Evolutionary conservation across 2,797 vertebrate species (phyloP).

Genomic region (Mallotus villosus): DNA sequence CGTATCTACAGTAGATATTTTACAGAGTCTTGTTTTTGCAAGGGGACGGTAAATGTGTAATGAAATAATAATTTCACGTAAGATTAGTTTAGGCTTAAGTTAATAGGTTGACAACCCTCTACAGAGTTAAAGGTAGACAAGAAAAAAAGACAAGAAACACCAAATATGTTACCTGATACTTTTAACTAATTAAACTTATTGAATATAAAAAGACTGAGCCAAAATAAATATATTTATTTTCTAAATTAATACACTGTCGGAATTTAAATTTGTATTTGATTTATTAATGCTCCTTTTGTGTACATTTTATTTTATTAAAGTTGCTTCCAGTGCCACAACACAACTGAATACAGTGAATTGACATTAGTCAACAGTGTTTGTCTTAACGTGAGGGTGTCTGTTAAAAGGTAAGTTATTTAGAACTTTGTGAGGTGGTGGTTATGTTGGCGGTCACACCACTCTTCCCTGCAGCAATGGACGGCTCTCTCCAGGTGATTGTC

Average conservation of each 20-base stretch:
- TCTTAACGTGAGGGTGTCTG: background rate
- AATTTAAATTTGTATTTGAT: background rate
- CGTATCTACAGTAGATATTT: background rate
- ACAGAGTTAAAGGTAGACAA: background rate
- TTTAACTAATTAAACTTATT: background rate
- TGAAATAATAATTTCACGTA: background rate
- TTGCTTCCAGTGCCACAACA: constrained; percentile 25
- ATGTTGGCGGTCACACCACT: constrained; percentile 68
- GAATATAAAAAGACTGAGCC: constrained; percentile 15
- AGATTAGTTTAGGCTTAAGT: background rate
- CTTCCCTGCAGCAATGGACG: constrained; percentile 82
- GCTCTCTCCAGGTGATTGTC: constrained; percentile 76
- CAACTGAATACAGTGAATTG: background rate
- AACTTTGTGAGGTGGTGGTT: constrained; percentile 15
- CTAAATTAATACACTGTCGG: constrained; percentile 4
- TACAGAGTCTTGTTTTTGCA: background rate
- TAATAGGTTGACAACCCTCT: background rate
- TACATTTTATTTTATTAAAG: constrained; percentile 17
- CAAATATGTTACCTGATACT: background rate
- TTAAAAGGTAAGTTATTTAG: background rate
- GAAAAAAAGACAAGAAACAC: background rate
- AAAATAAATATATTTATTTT: constrained; percentile 62
- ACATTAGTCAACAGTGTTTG: constrained; percentile 9
- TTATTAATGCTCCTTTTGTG: constrained; percentile 23
- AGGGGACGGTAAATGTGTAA: background rate